Evolutionary conservation across 2,888 invertebrate species (phyloP).

Genomic region (Hydraecia micacea): DNA sequence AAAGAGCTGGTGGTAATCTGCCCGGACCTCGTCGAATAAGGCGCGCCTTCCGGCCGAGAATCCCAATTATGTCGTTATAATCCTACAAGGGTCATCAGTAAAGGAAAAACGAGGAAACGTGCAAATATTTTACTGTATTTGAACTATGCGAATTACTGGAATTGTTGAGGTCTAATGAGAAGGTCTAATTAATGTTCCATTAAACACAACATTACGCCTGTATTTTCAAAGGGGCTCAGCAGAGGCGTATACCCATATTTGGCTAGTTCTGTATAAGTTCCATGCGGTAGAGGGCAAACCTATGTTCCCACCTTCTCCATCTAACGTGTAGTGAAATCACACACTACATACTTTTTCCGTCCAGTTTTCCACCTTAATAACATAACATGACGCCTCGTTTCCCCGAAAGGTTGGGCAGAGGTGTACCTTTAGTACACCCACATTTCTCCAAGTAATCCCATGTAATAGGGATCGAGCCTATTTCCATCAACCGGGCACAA

Average conservation of each 20-base stretch:
- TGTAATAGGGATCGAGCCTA: no score
- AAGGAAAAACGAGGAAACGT: conserved; percentile 54
- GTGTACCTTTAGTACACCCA: no score
- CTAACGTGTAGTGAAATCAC: not conserved
- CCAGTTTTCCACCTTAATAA: not conserved
- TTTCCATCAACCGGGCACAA: no score
- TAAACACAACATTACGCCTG: not conserved
- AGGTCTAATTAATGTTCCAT: conserved; percentile 28
- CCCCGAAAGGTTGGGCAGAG: no score
- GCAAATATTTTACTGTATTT: conserved; percentile 49
- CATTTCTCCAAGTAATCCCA: no score
- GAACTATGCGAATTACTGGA: conserved; percentile 29
- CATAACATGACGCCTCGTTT: no score
- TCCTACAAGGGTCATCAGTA: conserved; percentile 61
- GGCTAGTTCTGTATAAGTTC: not conserved
- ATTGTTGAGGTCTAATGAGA: conserved; percentile 34
- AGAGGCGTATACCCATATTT: not conserved
- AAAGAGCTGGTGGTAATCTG: conserved; percentile 67
- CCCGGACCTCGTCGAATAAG: conserved; percentile 68
- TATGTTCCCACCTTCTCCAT: not conserved
- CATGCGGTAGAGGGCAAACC: not conserved
- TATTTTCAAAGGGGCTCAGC: not conserved
- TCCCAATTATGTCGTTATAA: conserved; percentile 70
- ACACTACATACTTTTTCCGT: not conserved
- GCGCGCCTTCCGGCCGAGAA: conserved; percentile 68